Conservation (phyloP, 2,797 vertebrate genomes). For the Meda fulgida region DNA sequence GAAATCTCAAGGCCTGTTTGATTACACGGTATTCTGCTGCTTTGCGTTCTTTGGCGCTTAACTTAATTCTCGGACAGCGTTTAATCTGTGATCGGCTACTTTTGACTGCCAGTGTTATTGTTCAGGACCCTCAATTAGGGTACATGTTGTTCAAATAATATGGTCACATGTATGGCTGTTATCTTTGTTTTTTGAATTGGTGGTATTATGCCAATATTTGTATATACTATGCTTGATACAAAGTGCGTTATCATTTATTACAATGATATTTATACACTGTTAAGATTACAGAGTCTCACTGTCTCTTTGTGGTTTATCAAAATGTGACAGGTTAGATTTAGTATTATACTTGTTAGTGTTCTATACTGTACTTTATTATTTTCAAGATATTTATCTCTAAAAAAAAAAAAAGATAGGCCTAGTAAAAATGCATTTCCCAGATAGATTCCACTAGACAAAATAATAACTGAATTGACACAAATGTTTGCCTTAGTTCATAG, state of each 20-base stretch:
- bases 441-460: background rate
- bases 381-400: background rate
- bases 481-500: background rate
- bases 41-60: conserved; percentile 37
- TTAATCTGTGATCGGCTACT: conserved; percentile 27
- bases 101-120: conserved; percentile 28
- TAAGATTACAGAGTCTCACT: background rate
- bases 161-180: conserved; percentile 23
- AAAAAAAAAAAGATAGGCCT: background rate
- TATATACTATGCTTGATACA: background rate
- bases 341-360: background rate
- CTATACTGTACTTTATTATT: background rate
- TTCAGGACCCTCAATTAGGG: conserved; percentile 21
- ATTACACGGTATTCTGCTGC: conserved; percentile 50
- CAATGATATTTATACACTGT: background rate
- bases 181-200: background rate
- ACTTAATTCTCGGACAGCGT: conserved; percentile 8
- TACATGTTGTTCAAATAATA: conserved; percentile 27
- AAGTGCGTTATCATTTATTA: background rate
- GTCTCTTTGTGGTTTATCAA: background rate
- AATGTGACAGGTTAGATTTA: background rate
- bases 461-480: background rate
- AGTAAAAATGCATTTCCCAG: background rate
- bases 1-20: conserved; percentile 62
- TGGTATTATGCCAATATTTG: background rate